A percentile compares a stretch with the other conserved stretches of the same genome.
Evolutionary conservation across 2,888 invertebrate genomes (phyloP).

Genomic region (Habrosyne pyritoides): DNA sequence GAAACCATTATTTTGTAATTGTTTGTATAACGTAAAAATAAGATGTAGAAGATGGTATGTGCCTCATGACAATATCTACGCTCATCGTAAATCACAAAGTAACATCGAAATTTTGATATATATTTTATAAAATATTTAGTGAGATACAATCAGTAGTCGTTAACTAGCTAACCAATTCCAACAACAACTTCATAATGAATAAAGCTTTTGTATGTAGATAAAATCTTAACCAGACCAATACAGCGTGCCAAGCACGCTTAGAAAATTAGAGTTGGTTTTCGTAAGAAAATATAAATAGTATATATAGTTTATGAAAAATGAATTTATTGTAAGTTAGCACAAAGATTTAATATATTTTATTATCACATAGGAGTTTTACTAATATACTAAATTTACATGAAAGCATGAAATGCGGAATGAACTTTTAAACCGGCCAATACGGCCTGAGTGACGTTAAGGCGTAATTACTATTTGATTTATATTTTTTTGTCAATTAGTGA

Average conservation of each 20-base stretch:
- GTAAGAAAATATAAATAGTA: slow-evolving; percentile 67
- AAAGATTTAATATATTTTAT: slow-evolving; percentile 84
- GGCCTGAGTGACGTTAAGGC: slow-evolving; percentile 66
- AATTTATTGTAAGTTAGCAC: slow-evolving; percentile 84
- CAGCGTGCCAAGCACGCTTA: slow-evolving; percentile 76
- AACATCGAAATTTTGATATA: slow-evolving; percentile 68
- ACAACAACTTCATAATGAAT: slow-evolving; percentile 39
- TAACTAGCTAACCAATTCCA: slow-evolving; percentile 48
- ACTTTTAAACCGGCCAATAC: slow-evolving; percentile 59
- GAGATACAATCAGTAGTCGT: slow-evolving; percentile 50
- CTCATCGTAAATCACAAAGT: slow-evolving; percentile 50
- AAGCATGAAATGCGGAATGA: slow-evolving; percentile 74
- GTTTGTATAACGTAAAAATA: slow-evolving; percentile 13
- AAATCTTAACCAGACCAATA: slow-evolving; percentile 74
- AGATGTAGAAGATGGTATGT: slow-evolving; percentile 33
- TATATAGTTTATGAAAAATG: slow-evolving; percentile 80
- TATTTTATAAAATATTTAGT: slow-evolving; percentile 51
- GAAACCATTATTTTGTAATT: background rate
- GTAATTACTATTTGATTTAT: slow-evolving; percentile 25
- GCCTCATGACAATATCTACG: slow-evolving; percentile 62
- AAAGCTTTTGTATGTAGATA: slow-evolving; percentile 52
- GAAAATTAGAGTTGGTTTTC: slow-evolving; percentile 71
- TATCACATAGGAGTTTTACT: slow-evolving; percentile 81
- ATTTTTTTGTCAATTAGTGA: background rate
- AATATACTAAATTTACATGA: slow-evolving; percentile 78